A percentile compares a stretch with the other conserved stretches of the same genome.
phyloP scores from a whole-genome alignment of 2,888 invertebrate species.

The Brenthis hecate region DNA sequence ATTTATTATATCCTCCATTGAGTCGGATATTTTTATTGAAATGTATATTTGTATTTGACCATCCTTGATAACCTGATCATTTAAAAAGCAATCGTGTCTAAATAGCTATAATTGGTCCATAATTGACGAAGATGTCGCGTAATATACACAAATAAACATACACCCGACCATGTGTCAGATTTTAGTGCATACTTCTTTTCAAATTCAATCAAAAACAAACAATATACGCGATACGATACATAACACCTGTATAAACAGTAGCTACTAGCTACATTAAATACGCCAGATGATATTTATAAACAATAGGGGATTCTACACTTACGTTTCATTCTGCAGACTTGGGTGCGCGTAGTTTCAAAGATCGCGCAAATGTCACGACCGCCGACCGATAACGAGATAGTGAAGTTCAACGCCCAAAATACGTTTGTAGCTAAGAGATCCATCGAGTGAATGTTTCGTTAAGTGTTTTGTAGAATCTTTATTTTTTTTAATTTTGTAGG shows the following conservation, averaged over 20 bases:
- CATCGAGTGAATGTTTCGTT: neutral
- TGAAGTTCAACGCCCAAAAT: constrained; percentile 22
- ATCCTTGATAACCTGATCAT: too few species aligned
- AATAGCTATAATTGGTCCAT: too few species aligned
- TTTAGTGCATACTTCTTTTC: too few species aligned
- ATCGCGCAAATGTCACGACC: constrained; percentile 6
- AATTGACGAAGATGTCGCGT: too few species aligned
- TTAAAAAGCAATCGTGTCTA: too few species aligned
- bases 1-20: too few species aligned
- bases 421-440: neutral
- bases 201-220: neutral
- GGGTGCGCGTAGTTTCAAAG: constrained; percentile 1
- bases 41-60: too few species aligned
- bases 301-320: constrained; percentile 15
- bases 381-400: neutral
- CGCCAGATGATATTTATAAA: constrained; percentile 25
- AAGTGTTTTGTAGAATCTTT: too few species aligned
- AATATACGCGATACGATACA: neutral
- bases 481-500: too few species aligned
- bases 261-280: neutral
- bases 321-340: neutral
- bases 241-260: constrained; percentile 16
- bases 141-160: too few species aligned
- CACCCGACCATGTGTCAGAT: too few species aligned
- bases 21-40: too few species aligned